phyloP scores from a whole-genome alignment of 2,113 vertebrate species.

The Dolichotis patagonum region DNA sequence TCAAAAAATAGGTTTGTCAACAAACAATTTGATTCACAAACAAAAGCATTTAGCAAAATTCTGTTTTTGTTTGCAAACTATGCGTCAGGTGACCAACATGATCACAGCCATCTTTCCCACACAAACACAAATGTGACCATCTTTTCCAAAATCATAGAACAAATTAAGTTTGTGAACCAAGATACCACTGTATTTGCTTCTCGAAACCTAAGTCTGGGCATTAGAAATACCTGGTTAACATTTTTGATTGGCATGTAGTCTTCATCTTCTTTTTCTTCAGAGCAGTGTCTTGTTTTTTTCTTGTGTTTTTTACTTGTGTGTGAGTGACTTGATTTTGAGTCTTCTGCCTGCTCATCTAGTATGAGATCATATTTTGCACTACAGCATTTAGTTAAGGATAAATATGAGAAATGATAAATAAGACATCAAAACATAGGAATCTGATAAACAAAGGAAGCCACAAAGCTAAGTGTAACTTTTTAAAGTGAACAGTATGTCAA shows the following conservation, averaged over 20 bases:
- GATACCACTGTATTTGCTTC: background rate
- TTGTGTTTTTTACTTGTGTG: slow-evolving; percentile 92
- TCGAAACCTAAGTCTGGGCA: background rate
- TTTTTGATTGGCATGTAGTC: slow-evolving; percentile 90
- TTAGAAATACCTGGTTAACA: slow-evolving; percentile 89
- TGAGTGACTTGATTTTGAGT: slow-evolving; percentile 83
- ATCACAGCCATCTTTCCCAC: background rate
- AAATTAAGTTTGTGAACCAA: background rate
- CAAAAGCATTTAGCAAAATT: background rate
- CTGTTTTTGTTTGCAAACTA: background rate
- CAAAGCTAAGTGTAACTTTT: background rate
- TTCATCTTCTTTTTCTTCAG: slow-evolving; percentile 91
- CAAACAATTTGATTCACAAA: background rate
- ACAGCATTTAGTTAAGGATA: slow-evolving; percentile 85
- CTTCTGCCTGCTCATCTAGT: slow-evolving; percentile 90
- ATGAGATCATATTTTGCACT: slow-evolving; percentile 95
- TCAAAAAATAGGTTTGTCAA: background rate
- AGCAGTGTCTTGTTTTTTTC: slow-evolving; percentile 91
- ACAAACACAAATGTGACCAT: background rate
- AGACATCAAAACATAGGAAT: slow-evolving; percentile 43
- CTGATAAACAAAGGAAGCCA: background rate
- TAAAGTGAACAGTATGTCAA: background rate
- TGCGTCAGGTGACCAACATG: background rate
- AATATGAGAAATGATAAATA: background rate
- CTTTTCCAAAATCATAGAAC: background rate